phyloP scores from a whole-genome alignment of 2,797 vertebrate genomes.

The Anabacerthia variegaticeps region DNA sequence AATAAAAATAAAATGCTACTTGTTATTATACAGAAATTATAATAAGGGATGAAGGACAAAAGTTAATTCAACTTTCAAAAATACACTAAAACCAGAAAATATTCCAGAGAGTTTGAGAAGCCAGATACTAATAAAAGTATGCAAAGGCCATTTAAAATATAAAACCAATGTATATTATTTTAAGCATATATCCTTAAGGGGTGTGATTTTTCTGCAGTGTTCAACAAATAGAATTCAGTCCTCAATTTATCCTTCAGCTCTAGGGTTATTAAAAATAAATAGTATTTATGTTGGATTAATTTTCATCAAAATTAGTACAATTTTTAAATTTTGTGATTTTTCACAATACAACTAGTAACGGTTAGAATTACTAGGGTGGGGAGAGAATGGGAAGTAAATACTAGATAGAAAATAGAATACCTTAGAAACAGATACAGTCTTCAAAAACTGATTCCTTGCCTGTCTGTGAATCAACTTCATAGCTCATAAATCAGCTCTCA shows the following conservation, averaged over 20 bases:
- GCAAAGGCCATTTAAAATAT: background rate
- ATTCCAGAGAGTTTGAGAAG: background rate
- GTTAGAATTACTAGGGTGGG: background rate
- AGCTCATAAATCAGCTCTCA: background rate
- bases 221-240: background rate
- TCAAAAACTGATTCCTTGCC: background rate
- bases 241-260: background rate
- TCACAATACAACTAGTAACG: background rate
- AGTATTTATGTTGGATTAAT: background rate
- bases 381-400: background rate
- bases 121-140: background rate
- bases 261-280: background rate
- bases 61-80: background rate
- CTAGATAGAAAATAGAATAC: background rate
- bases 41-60: background rate
- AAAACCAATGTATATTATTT: background rate
- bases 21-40: background rate
- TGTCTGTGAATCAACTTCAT: background rate
- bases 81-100: background rate
- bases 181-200: background rate
- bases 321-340: background rate
- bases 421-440: background rate
- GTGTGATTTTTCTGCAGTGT: background rate
- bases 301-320: background rate
- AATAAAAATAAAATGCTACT: background rate